Percentiles rank a stretch among this genome's conserved stretches.
phyloP scores from a whole-genome alignment of 2,797 vertebrate species.

The Tragelaphus oryx region DNA sequence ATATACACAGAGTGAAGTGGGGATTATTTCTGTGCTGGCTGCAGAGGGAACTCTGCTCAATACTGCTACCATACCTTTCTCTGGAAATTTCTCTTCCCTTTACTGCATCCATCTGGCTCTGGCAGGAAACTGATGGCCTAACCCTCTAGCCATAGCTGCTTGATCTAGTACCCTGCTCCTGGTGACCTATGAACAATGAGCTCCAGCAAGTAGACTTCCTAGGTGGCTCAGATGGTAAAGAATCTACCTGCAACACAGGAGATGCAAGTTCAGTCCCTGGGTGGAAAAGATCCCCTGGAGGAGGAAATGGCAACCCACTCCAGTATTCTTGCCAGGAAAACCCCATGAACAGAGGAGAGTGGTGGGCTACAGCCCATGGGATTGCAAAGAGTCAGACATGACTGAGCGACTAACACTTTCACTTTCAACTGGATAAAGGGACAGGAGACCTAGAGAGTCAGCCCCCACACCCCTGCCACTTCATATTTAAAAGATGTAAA shows the following conservation, averaged over 20 bases:
- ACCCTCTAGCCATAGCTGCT: not conserved
- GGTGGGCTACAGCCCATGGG: not conserved
- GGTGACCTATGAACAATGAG: not conserved
- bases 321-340: not conserved
- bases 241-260: not conserved
- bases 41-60: not conserved
- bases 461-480: not conserved
- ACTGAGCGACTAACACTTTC: not conserved
- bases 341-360: not conserved
- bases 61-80: not conserved
- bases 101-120: too few relatives aligned
- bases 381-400: not conserved
- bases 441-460: not conserved
- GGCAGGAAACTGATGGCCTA: not conserved
- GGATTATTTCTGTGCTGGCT: not conserved
- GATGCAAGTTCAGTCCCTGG: not conserved
- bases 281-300: not conserved
- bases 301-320: not conserved
- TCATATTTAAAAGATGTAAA: not conserved
- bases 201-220: not conserved
- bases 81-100: not conserved
- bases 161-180: not conserved
- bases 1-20: not conserved
- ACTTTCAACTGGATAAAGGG: not conserved
- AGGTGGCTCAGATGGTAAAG: not conserved